phyloP scores from a whole-genome alignment of 2,113 vertebrate species.

The Archilochus colubris region DNA sequence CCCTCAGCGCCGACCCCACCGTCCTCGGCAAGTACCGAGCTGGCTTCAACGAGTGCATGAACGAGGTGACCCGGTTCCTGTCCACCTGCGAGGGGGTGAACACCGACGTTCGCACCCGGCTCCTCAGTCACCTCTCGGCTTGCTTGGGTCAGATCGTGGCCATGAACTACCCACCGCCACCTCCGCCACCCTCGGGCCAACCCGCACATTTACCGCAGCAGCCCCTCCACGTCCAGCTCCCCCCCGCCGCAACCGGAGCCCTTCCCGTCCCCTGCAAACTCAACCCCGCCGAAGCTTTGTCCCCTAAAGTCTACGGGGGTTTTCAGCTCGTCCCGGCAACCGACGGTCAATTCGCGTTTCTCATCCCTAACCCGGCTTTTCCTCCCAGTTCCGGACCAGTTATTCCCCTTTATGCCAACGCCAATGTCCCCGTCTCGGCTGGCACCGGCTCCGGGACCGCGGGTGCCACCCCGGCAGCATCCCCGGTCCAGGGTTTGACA shows the following conservation, averaged over 20 bases:
- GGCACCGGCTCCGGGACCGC: slow-evolving; percentile 69
- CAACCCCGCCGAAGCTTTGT: slow-evolving; percentile 78
- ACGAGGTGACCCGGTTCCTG: slow-evolving; percentile 88
- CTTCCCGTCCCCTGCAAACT: slow-evolving; percentile 84
- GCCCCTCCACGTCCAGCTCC: slow-evolving; percentile 87
- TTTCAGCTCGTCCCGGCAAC: slow-evolving; percentile 85
- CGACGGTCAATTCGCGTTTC: slow-evolving; percentile 87
- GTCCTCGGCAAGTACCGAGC: slow-evolving; percentile 90
- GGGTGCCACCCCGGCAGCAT: slow-evolving; percentile 47
- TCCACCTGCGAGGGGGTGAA: slow-evolving; percentile 90
- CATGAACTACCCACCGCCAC: slow-evolving; percentile 80
- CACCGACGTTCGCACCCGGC: slow-evolving; percentile 83
- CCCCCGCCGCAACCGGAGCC: slow-evolving; percentile 66
- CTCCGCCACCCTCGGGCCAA: slow-evolving; percentile 38
- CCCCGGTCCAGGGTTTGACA: slow-evolving; percentile 90
- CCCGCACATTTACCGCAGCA: slow-evolving; percentile 84
- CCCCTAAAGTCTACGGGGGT: slow-evolving; percentile 84
- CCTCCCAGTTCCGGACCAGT: slow-evolving; percentile 74
- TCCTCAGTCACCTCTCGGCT: slow-evolving; percentile 87
- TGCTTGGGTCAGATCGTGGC: slow-evolving; percentile 88
- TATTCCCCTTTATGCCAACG: slow-evolving; percentile 79
- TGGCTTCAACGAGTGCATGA: slow-evolving; percentile 92
- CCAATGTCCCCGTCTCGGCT: slow-evolving; percentile 77
- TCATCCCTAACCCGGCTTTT: slow-evolving; percentile 85
- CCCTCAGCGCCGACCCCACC: slow-evolving; percentile 83